Evolutionary conservation across 2,113 vertebrate genomes (phyloP).

Genomic region (Protobothrops flavoviridis): DNA sequence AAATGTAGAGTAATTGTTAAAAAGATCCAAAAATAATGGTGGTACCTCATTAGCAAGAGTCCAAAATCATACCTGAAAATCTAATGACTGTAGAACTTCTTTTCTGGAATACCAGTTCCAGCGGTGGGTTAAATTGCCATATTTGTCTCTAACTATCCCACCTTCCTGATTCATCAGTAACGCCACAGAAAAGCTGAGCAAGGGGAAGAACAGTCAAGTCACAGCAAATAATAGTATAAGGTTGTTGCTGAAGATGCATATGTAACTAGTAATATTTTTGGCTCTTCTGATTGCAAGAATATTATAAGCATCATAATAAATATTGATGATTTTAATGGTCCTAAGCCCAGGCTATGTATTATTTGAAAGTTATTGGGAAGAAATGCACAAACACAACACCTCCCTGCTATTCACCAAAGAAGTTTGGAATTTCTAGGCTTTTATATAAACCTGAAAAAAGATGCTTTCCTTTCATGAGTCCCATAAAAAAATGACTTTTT

Average conservation of each 20-base stretch:
- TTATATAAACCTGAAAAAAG: no score
- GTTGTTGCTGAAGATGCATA: not conserved
- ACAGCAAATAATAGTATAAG: not conserved
- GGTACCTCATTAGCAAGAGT: not conserved
- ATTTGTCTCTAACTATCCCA: conserved; percentile 46
- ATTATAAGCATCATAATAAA: not conserved
- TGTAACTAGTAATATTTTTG: not conserved
- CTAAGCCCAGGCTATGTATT: not conserved
- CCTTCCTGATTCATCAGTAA: conserved; percentile 60
- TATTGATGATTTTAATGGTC: not conserved
- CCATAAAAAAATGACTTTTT: no score
- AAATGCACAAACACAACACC: no score
- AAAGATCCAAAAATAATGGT: not conserved
- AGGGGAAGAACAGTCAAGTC: not conserved
- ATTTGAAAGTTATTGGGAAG: no score
- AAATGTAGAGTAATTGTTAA: not conserved
- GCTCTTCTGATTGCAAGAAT: not conserved
- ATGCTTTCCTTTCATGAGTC: no score
- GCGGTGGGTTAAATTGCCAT: conserved; percentile 52
- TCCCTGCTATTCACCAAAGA: no score
- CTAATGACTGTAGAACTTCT: conserved; percentile 51
- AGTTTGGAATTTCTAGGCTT: no score
- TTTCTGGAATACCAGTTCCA: conserved; percentile 64
- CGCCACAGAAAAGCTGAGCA: conserved; percentile 50
- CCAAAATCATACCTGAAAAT: conserved; percentile 59